Base-by-base conservation (phyloP, 92 coral and sea anemone genomes). In the Umimayanthus chanpuru region DNA sequence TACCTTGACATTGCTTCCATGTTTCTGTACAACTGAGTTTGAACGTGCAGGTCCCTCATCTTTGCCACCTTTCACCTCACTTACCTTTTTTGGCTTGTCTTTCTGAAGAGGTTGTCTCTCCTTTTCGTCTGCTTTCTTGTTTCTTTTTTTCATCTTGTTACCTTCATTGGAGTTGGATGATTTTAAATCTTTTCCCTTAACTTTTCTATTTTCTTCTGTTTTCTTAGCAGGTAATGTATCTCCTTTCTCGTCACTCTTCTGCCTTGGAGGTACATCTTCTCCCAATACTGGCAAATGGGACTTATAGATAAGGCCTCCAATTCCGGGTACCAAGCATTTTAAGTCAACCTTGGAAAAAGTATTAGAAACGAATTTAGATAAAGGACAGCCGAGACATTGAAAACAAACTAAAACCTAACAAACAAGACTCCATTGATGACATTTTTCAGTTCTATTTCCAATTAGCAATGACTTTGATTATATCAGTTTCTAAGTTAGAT, bases 231-330 rank as follows among this genome's bases (percentile, higher is more conserved):
- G 8, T 1, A 20, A 10, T 32, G 5, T 30, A 9, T 80, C 40
- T 21, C 25, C 53, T 29, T 29, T 58, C 26, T 40, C 28, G 2
- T 21, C 29, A 11, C 4, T 61, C 4, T 38, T 21, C 15, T 56
- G 18, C 47, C 61, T 23, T 1, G 85, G 8, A 38, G 18, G 29
- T 2, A 25, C 11, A 56, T 20, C 50, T 38, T 81, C 85, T 81
- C 85, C 85, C 18, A 81, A 38, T 73, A 49, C 38, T 23, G 85
- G 85, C 10, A 81, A 58, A 81, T 81, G 85, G 30, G 40, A 38
- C 47, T 81, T 81, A 65, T 81, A 81, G 0, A 81, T 30, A 36
- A 81, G 21, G 6, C 85, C 85, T 11, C 85, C 85, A 64, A 81
- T 58, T 58, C 85, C 85, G 9, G 85, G 67, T 32, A 56, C 9